Evolutionary conservation across 2,113 vertebrate species (phyloP).

Genomic region (Nannobrachium achirus): DNA sequence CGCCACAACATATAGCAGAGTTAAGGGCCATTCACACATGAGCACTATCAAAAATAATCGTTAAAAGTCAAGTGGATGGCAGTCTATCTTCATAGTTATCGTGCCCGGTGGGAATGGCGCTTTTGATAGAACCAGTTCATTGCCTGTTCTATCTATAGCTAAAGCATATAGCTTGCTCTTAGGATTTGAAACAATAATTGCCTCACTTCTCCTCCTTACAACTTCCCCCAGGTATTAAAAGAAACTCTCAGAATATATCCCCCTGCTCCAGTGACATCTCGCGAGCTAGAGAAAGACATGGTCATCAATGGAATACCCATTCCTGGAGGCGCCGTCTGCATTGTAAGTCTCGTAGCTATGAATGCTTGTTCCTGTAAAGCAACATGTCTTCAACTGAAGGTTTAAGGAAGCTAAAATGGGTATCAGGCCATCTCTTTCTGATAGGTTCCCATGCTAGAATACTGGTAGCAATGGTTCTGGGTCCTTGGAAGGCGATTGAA

Average conservation of each 20-base stretch:
- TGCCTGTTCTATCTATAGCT: not conserved
- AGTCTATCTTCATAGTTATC: too few species aligned
- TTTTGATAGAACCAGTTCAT: not conserved
- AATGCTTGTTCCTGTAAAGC: not conserved
- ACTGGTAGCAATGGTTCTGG: too few species aligned
- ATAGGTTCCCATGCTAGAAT: too few species aligned
- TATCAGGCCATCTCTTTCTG: too few species aligned
- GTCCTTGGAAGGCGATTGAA: too few species aligned
- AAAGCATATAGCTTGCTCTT: too few species aligned
- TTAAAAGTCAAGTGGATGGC: too few species aligned
- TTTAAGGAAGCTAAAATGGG: too few species aligned
- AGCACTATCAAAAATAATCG: too few species aligned
- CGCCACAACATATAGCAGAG: too few species aligned
- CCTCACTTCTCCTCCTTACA: not conserved
- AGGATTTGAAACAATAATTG: not conserved
- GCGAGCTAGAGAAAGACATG: slow-evolving; percentile 76
- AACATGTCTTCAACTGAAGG: not conserved
- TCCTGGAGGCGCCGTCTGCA: slow-evolving; percentile 58
- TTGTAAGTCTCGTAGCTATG: slow-evolving; percentile 48
- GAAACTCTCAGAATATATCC: slow-evolving; percentile 90
- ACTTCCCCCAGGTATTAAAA: slow-evolving; percentile 84
- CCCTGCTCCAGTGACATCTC: slow-evolving; percentile 76
- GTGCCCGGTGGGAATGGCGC: too few species aligned
- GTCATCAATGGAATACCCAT: slow-evolving; percentile 80
- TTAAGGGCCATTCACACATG: too few species aligned